These are phyloP conservation scores for Rousettus madagascariensis DNA, from an alignment of 2,797 vertebrate species.

Conservation along the genomic window DNA sequence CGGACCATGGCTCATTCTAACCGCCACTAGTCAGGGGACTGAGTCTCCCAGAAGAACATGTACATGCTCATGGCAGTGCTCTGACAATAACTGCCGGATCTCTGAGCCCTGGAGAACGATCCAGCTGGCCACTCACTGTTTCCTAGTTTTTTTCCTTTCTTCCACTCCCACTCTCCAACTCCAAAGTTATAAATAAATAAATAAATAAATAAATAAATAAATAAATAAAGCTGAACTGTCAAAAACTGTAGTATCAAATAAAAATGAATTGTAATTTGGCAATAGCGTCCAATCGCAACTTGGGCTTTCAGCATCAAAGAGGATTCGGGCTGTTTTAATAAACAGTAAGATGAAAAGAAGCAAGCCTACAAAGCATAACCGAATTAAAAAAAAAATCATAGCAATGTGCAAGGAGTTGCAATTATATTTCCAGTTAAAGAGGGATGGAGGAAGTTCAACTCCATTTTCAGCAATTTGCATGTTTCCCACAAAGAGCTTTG, in stretches of 20 bases:
- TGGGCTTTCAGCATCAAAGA: slow-evolving; percentile 72
- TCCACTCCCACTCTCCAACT: neutral
- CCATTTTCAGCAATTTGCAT: slow-evolving; percentile 74
- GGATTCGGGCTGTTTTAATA: slow-evolving; percentile 69
- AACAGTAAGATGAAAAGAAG: slow-evolving; percentile 77
- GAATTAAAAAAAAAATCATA: slow-evolving; percentile 63
- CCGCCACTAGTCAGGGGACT: neutral
- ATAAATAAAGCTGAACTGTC: slow-evolving; percentile 27
- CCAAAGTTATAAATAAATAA: neutral
- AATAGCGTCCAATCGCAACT: slow-evolving; percentile 63
- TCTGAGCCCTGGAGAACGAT: neutral
- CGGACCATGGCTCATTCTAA: neutral
- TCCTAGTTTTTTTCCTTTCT: neutral
- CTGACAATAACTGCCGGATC: neutral
- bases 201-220: neutral
- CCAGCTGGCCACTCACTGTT: neutral
- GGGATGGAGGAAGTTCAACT: slow-evolving; percentile 65
- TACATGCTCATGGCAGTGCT: neutral
- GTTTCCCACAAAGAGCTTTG: slow-evolving; percentile 67
- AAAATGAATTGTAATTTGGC: slow-evolving; percentile 71
- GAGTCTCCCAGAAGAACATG: neutral
- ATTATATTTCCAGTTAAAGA: slow-evolving; percentile 78
- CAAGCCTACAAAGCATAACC: slow-evolving; percentile 71
- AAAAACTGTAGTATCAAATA: slow-evolving; percentile 56
- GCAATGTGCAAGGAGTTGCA: slow-evolving; percentile 63